Percentiles rank a stretch among this genome's conserved stretches.
Conservation (phyloP, 2,797 vertebrate species). For the Glyptemys insculpta region DNA sequence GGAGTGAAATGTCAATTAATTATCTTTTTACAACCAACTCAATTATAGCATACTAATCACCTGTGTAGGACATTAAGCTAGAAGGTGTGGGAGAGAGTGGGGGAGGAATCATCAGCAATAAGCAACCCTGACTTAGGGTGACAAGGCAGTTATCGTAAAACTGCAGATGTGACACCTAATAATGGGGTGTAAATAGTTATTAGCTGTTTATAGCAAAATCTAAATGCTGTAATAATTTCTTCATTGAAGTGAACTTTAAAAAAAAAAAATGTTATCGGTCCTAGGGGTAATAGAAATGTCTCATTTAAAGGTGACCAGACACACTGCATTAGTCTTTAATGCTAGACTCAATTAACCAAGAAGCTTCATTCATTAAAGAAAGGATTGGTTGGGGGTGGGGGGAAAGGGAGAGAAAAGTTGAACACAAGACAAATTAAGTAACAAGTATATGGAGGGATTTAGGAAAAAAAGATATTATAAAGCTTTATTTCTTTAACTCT, state of each 20-base stretch:
- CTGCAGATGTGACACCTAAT: conserved; percentile 48
- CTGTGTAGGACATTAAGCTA: conserved; percentile 78
- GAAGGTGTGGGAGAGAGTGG: neutral
- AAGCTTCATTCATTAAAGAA: conserved; percentile 32
- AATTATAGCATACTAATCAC: conserved; percentile 84
- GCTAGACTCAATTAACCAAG: conserved; percentile 59
- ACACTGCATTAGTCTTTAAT: conserved; percentile 75
- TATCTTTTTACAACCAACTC: conserved; percentile 83
- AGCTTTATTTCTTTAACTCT: neutral
- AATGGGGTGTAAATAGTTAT: conserved; percentile 70
- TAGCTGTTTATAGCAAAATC: conserved; percentile 51
- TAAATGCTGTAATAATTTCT: conserved; percentile 34
- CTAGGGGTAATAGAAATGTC: conserved; percentile 22
- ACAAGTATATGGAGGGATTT: neutral
- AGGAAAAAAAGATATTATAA: neutral
- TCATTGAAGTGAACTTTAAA: conserved; percentile 6
- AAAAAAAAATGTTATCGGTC: conserved; percentile 32
- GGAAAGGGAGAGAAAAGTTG: neutral
- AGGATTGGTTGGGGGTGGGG: neutral
- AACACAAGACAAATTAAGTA: conserved; percentile 47
- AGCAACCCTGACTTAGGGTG: conserved; percentile 10
- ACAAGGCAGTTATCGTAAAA: conserved; percentile 34
- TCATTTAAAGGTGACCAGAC: conserved; percentile 81
- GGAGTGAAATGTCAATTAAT: conserved; percentile 83
- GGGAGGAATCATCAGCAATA: neutral